Percentiles rank a stretch among this genome's conserved stretches.
These are phyloP conservation scores for Lingula anatina DNA, from an alignment of 2,888 invertebrate species.

Conservation along the genomic window DNA sequence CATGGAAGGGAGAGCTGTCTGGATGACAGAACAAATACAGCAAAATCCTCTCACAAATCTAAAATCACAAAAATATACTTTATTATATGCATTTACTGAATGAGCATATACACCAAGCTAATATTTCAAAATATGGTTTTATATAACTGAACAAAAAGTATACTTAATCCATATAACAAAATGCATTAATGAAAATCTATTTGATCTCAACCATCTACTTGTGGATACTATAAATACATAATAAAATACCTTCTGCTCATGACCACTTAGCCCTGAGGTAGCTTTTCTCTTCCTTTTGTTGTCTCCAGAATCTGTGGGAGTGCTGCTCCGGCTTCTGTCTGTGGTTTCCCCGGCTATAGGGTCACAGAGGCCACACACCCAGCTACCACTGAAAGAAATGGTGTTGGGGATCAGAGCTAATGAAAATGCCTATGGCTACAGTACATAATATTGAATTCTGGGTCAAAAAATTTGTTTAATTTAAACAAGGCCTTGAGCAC, in stretches of 20 bases:
- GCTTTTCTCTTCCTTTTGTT: conserved; percentile 54
- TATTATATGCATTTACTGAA: no score
- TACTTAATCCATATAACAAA: not conserved
- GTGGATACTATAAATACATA: not conserved
- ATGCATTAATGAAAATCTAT: not conserved
- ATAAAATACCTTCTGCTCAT: conserved; percentile 35
- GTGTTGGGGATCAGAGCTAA: not conserved
- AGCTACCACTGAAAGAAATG: conserved; percentile 63
- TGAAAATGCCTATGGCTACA: not conserved
- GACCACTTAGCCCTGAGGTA: conserved; percentile 34
- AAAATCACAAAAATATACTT: conserved; percentile 8
- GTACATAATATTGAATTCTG: no score
- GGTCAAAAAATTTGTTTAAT: no score
- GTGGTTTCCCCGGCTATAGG: no score
- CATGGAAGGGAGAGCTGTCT: conserved; percentile 80
- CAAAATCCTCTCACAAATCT: conserved; percentile 68
- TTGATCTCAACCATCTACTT: no score
- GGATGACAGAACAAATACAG: conserved; percentile 90
- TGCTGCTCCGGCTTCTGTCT: no score
- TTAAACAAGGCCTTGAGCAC: no score
- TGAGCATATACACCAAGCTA: no score
- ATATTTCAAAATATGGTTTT: no score
- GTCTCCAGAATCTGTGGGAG: no score
- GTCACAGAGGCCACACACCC: conserved; percentile 87
- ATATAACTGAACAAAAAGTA: no score